Percentiles rank a stretch among this genome's conserved stretches.
These are phyloP conservation scores for Elysia chlorotica DNA, from an alignment of 1,140 invertebrate genomes.

Conservation along the genomic window DNA sequence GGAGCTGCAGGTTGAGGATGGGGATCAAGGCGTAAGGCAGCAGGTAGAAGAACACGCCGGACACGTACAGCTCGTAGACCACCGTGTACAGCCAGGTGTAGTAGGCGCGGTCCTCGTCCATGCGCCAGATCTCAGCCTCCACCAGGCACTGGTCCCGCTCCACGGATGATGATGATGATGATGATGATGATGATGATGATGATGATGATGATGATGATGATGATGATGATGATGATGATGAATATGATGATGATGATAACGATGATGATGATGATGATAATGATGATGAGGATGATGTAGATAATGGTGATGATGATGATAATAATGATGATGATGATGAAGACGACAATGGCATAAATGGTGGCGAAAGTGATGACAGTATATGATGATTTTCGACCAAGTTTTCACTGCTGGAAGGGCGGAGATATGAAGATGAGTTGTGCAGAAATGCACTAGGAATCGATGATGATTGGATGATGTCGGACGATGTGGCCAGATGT, in stretches of 20 bases:
- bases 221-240: background rate
- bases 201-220: background rate
- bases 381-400: too few species aligned
- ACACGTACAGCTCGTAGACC: constrained; percentile 34
- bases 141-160: background rate
- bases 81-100: constrained; percentile 20
- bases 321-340: background rate
- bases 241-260: background rate
- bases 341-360: too few species aligned
- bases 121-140: too few species aligned
- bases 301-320: too few species aligned
- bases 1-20: constrained; percentile 65
- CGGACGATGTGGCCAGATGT: too few species aligned
- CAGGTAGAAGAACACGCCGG: constrained; percentile 28
- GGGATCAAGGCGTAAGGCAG: constrained; percentile 33
- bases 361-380: too few species aligned
- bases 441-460: too few species aligned
- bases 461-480: too few species aligned
- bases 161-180: background rate
- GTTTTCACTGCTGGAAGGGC: too few species aligned
- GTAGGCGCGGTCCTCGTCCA: background rate
- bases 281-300: too few species aligned
- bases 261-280: too few species aligned
- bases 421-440: too few species aligned
- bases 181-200: background rate